Evolutionary conservation across 2,113 vertebrate genomes (phyloP).

Genomic region (Trachemys scripta): DNA sequence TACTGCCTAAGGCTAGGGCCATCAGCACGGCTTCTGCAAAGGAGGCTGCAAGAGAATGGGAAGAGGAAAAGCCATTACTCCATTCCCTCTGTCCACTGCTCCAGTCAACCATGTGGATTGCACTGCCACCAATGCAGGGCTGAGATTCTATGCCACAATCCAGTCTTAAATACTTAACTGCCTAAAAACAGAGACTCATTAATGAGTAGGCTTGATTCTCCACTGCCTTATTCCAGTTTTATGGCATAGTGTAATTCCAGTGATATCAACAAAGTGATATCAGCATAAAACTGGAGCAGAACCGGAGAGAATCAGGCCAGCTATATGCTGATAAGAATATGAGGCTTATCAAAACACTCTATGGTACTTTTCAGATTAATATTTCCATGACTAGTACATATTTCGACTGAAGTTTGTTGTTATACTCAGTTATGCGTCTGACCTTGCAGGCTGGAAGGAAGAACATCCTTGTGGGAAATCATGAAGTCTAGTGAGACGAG

Average conservation of each 20-base stretch:
- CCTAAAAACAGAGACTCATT: background rate
- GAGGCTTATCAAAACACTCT: background rate
- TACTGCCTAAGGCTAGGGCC: background rate
- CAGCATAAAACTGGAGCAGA: background rate
- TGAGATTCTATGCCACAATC: background rate
- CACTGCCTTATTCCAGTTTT: background rate
- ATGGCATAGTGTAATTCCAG: background rate
- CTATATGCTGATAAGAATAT: background rate
- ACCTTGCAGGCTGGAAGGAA: slow-evolving; percentile 51
- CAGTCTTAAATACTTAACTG: background rate
- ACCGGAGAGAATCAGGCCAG: background rate
- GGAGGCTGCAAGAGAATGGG: background rate
- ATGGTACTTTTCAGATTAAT: background rate
- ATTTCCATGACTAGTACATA: background rate
- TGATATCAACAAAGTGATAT: background rate
- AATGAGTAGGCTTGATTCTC: background rate
- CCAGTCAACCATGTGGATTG: background rate
- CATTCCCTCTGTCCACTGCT: background rate
- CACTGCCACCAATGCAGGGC: background rate
- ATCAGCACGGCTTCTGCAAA: background rate
- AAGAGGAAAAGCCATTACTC: background rate
- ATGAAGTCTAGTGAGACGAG: slow-evolving; percentile 32
- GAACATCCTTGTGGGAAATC: slow-evolving; percentile 56
- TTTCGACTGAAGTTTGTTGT: slow-evolving; percentile 15
- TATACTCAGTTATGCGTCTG: slow-evolving; percentile 52